phyloP scores from a whole-genome alignment of 2,888 invertebrate genomes.

The Oscheius onirici region DNA sequence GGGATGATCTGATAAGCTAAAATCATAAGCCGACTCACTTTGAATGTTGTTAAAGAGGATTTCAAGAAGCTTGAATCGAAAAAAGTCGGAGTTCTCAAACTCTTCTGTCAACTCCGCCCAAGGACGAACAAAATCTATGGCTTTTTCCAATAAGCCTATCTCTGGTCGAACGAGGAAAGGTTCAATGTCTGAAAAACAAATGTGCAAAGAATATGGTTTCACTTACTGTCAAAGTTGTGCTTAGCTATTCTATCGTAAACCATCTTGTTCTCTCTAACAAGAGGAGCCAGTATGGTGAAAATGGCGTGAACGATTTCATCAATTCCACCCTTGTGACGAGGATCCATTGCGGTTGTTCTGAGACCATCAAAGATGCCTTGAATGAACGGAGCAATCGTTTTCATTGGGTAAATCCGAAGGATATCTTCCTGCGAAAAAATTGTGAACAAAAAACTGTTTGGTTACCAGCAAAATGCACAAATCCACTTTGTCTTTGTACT shows the following conservation, averaged over 20 bases:
- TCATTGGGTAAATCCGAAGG: background rate
- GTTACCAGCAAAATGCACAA: background rate
- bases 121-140: background rate
- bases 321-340: background rate
- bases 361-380: background rate
- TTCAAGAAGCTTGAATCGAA: no score
- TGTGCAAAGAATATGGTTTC: background rate
- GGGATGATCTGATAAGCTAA: no score
- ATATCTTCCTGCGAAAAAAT: background rate
- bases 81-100: no score
- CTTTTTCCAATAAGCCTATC: background rate
- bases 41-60: no score
- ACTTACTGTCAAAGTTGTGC: conserved; percentile 12
- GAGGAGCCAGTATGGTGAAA: background rate
- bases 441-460: no score
- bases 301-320: background rate
- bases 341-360: conserved; percentile 4
- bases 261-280: background rate
- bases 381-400: background rate
- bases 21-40: no score
- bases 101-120: background rate
- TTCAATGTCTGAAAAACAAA: conserved; percentile 1
- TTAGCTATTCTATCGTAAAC: background rate
- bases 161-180: conserved; percentile 16
- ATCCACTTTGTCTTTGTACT: conserved; percentile 1